A percentile compares a stretch with the other conserved stretches of the same genome.
Evolutionary conservation across 2,797 vertebrate species (phyloP).

Genomic region (Eulemur coronatus): DNA sequence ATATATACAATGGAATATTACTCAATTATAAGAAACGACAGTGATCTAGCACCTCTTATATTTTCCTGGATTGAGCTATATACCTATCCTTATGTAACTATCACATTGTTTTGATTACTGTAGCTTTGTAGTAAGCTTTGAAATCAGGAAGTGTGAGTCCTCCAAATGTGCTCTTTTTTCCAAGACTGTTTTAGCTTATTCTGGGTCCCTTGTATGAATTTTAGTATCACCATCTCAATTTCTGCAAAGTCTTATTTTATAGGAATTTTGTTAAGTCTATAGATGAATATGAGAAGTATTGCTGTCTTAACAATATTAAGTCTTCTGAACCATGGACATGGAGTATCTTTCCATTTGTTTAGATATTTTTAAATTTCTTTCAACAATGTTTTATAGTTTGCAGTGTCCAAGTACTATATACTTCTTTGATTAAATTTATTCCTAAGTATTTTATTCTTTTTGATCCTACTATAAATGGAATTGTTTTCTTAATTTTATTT

Average conservation of each 20-base stretch:
- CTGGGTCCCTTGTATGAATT: background rate
- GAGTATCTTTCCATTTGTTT: background rate
- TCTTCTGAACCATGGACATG: background rate
- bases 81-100: background rate
- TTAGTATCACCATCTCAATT: background rate
- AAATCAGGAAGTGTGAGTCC: background rate
- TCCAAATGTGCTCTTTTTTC: background rate
- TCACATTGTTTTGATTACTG: background rate
- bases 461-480: background rate
- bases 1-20: too few species aligned
- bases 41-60: too few species aligned
- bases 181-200: background rate
- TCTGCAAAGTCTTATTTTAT: background rate
- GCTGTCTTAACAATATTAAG: background rate
- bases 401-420: background rate
- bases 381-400: background rate
- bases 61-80: background rate
- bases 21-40: too few species aligned
- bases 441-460: background rate
- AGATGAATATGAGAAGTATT: background rate
- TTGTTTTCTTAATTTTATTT: background rate
- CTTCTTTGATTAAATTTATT: background rate
- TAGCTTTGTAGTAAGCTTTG: background rate
- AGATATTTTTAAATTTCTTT: background rate
- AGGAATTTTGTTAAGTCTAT: background rate